Base-by-base conservation (phyloP, 2,888 invertebrate species). In the Melikaiella ostensackeni region DNA sequence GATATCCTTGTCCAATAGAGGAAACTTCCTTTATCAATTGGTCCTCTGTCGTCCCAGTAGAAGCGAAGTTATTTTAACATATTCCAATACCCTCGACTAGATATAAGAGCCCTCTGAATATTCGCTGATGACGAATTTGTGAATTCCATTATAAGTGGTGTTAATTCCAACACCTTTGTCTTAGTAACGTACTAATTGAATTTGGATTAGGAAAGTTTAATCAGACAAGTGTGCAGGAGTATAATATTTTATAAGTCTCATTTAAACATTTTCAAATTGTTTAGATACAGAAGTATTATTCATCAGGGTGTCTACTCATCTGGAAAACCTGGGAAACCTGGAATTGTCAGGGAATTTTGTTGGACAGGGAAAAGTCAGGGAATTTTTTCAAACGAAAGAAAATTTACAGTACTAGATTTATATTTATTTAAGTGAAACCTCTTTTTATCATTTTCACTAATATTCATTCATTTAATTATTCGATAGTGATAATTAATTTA, bases 81-180 rank as follows among this genome's bases (percentile, higher is more conserved):
- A 16, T 64, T 27, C 27, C 8, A 38, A 42, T 27, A 27, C 64
- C 27, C 24, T 64, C 42, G 19, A 64, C 66, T 46, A 46, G 46
- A 46, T 46, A 46, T 4, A 42, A 27, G 27, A 66, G 27, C 46
- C 27, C 46, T 27, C 27, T 27, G 38, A 66, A 66, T 66, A 30
- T 66, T 42, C 9, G 42, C 42, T 66, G 46, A 66, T 66, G 46
- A 66, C 46, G 27, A 66, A 66, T 66, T 66, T 55, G 42, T 46
- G 19, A 16, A 66, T 66, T 46, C 46, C 42, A 9, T 66, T 46
- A 27, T 66, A 66, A 66, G 46, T 46, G 46, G 27, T 46, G 66
- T 46, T 46, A 66, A 66, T 46, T 66, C 42, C 11, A 42, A 46
- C 66, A 42, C n/a, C 27, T 66, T 66, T 46, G 42, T n/a, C 19